These are phyloP conservation scores for Corythaixoides concolor DNA, from an alignment of 2,113 vertebrate species.

Conservation along the genomic window DNA sequence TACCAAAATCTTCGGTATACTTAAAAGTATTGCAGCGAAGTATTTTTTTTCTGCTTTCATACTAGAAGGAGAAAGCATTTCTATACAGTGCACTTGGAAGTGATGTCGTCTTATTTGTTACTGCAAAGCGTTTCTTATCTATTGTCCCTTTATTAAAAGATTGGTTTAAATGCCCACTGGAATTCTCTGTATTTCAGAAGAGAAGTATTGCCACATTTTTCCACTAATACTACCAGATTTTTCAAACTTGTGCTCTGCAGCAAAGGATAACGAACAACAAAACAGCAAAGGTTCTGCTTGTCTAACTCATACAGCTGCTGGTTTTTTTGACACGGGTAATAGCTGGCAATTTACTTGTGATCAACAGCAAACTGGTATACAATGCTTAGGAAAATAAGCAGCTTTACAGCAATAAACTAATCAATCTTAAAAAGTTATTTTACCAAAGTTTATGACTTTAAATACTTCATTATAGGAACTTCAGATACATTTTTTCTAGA, in stretches of 20 bases:
- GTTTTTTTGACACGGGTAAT: background rate
- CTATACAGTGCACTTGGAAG: slow-evolving; percentile 2
- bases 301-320: background rate
- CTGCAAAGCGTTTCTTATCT: background rate
- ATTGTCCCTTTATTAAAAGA: background rate
- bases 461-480: background rate
- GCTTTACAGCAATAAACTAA: background rate
- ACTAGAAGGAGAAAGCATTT: slow-evolving; percentile 21
- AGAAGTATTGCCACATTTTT: background rate
- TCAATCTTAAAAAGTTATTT: background rate
- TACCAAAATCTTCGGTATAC: background rate
- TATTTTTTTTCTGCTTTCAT: slow-evolving; percentile 6
- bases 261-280: background rate
- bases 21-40: slow-evolving; percentile 23
- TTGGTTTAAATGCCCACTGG: background rate
- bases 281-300: background rate
- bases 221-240: background rate
- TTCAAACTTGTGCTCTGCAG: background rate
- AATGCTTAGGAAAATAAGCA: background rate
- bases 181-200: slow-evolving; percentile 2
- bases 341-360: background rate
- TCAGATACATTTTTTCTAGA: background rate
- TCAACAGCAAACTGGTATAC: background rate
- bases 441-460: background rate
- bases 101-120: background rate